Base-by-base conservation (phyloP, 2,888 invertebrate genomes). In the Loripinus fragilis region DNA sequence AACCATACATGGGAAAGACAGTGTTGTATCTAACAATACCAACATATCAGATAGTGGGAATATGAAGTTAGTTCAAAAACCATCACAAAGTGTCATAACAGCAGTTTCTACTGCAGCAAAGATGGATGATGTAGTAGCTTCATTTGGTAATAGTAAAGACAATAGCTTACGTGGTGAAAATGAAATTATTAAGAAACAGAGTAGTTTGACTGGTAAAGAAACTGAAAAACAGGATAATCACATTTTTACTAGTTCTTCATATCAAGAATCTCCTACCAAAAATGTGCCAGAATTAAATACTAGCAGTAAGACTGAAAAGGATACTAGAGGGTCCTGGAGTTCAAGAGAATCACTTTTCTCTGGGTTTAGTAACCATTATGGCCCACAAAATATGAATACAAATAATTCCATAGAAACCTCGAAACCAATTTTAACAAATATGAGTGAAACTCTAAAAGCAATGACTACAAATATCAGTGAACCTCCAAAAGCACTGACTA, bases 391-490 rank as follows among this genome's bases (percentile, higher is more conserved):
- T 20, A 17, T 45, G 17, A 38, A 38, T 38, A 17, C n/a, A 45
- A 20, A 20, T 45, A 45, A 45, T 45, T 38, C 7, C 12, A 12
- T 38, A 8, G 60, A 60, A n/a, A 10, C 60, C 5, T 60, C 60
- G 20, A 60, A 60, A 60, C 38, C 41, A 23, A 52, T 83, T 71
- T 33, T 67, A 55, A 66, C 78, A 38, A 50, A 50, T 30, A 67
- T 5, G 20, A 33, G 17, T 60, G 33, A 30, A 60, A 3, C 17
- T 17, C n/a, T n/a, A n/a, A n/a, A n/a, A n/a, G n/a, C n/a, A n/a
- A n/a, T n/a, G n/a, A n/a, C n/a, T n/a, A n/a, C n/a, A n/a, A n/a
- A n/a, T n/a, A n/a, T n/a, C n/a, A n/a, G n/a, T 38, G 60, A 60
- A n/a, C 1, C 60, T 20, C 33, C 60, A 33, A 60, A 60, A 60